Base-by-base conservation (phyloP, 1,140 invertebrate genomes). In the Nymphalis io region DNA sequence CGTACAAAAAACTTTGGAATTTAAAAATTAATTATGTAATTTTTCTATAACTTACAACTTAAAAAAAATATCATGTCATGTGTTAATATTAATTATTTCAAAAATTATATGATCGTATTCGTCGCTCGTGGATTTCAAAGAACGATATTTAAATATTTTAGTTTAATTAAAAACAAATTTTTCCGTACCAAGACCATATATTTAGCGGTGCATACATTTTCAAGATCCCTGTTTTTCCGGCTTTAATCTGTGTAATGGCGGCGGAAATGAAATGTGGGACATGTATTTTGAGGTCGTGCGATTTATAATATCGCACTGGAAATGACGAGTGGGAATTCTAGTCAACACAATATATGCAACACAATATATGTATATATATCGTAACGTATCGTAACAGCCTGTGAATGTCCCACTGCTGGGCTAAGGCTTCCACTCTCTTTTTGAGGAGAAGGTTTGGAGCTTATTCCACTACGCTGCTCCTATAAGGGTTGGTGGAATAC, bases 171-270 rank as follows among this genome's bases (percentile, higher is more conserved):
- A 69, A 69, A 57, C 48, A 51, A 44, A 62, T 62, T 62, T 65
- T 44, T 65, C 58, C 53, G 16, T 57, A 63, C 21, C 44, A 63
- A 63, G 60, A 69, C 67, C 67, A 69, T 69, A 69, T 69, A 69
- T 62, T 69, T 69, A 69, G 60, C 60, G 60, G 67, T 58, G 72
- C 72, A 76, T 72, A 72, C 63, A 68, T 62, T 80, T 77, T 75
- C 72, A 72, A 70, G 70, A 66, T 79, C 74, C 67, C 79, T 85
- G 80, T 83, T 82, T 85, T 83, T 76, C 80, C 78, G 70, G 71
- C 73, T 78, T 78, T 76, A 85, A 85, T 85, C 83, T 85, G 73
- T 76, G 79, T 85, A 83, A 85, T 85, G 80, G 79, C 69, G 70
- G 74, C 78, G 76, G 81, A 80, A 83, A 82, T 82, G 78, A 79